Base-by-base conservation (phyloP, 2,797 vertebrate genomes). In the Picus viridis region DNA sequence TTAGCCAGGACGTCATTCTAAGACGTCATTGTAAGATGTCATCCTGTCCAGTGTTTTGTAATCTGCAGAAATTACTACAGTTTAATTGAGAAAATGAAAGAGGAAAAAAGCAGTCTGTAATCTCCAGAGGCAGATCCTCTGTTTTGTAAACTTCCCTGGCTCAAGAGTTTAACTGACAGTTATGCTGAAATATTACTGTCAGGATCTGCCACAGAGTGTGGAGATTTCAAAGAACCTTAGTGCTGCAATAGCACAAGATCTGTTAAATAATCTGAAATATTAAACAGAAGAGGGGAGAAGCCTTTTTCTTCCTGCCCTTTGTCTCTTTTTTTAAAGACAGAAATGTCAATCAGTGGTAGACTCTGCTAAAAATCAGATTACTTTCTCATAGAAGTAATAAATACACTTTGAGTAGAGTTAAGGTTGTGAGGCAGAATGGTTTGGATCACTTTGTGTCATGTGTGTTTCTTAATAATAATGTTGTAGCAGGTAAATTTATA, bases 41-140 rank as follows among this genome's bases (percentile, higher is more conserved):
- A 93, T 92, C 81, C 74, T 91, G 51, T 68, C 29, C 69, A 78
- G 2, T 73, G 70, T 94, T 96, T 95, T 89, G 90, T 82, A 89
- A 92, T 43, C 76, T 88, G 43, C 84, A 92, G 86, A 65, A 87
- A 90, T 80, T 7, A 83, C 34, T 92, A 6, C n/a, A 29, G 41
- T 34, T 79, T 63, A 84, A 62, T 23, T 89, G 63, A 90, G 90
- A 95, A 96, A 95, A 92, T 2, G 75, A 93, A 94, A 95, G 83
- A 80, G 62, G 53, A 93, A 80, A 83, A 85, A 85, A 41, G 49
- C 41, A 88, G 57, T 45, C n/a, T 43, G 15, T 80, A 63, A 34
- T 16, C 63, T 77, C 16, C 34, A 63, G 65, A 75, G 65, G 16
- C 29, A 75, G 39, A 56, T 65, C 13, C 29, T 93, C 45, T 51